A percentile compares a stretch with the other conserved stretches of the same genome.
phyloP scores from a whole-genome alignment of 2,797 vertebrate species.

The Hyperoplus lanceolatus region DNA sequence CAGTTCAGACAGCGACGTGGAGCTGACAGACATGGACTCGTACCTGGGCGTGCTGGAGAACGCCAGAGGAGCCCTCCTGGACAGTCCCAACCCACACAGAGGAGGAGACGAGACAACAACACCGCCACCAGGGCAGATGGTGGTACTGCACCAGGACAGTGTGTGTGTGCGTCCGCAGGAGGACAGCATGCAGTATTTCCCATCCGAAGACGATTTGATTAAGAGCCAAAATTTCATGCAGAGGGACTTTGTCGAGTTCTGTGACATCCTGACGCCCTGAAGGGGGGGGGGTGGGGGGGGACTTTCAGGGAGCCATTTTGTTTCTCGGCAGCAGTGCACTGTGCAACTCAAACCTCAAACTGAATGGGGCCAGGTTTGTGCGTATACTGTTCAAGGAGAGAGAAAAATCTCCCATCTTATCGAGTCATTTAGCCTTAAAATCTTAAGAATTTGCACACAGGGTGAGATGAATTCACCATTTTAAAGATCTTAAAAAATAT shows the following conservation, averaged over 20 bases:
- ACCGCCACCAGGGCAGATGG: slow-evolving; percentile 23
- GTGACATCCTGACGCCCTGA: slow-evolving; percentile 81
- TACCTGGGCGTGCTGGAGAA: slow-evolving; percentile 92
- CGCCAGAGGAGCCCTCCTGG: slow-evolving; percentile 88
- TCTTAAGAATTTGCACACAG: slow-evolving; percentile 14
- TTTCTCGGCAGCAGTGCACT: slow-evolving; percentile 25
- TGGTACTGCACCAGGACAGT: slow-evolving; percentile 57
- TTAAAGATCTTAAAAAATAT: background rate
- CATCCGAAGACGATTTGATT: slow-evolving; percentile 90
- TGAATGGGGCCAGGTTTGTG: slow-evolving; percentile 64
- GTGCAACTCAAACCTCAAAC: slow-evolving; percentile 31
- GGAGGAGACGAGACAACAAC: background rate
- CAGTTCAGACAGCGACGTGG: slow-evolving; percentile 88
- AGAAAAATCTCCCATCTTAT: slow-evolving; percentile 2
- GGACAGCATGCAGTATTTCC: slow-evolving; percentile 91
- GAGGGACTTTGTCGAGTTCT: slow-evolving; percentile 91
- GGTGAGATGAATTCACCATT: slow-evolving; percentile 19
- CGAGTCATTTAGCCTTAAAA: slow-evolving; percentile 42
- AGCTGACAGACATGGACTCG: slow-evolving; percentile 92
- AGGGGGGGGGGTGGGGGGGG: slow-evolving; percentile 38
- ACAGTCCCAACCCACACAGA: slow-evolving; percentile 66
- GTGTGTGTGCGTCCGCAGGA: slow-evolving; percentile 76
- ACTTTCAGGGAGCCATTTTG: slow-evolving; percentile 57
- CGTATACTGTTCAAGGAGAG: slow-evolving; percentile 40
- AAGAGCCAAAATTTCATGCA: slow-evolving; percentile 92